Base-by-base conservation (phyloP, 2,113 vertebrate species). In the Chascanopsetta lugubris region DNA sequence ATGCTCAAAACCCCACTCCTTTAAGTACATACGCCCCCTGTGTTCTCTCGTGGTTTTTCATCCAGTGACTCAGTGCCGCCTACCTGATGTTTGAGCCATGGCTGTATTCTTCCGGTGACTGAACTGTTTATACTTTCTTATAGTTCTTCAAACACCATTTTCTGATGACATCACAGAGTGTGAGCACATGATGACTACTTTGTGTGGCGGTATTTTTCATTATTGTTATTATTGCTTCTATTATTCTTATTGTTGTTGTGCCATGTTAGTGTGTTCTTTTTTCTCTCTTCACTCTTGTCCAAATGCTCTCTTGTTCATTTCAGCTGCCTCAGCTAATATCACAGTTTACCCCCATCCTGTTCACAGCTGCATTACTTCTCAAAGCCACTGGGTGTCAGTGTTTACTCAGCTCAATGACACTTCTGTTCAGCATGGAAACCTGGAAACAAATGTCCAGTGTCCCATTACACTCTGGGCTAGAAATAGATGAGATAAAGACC, bases 371-470 rank as follows among this genome's bases (percentile, higher is more conserved):
- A 13, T 25, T 60, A 43, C 17, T 54, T 17, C 5, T 42, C 0
- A 30, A 0, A 18, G 5, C 46, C 71, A 78, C 50, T 0, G 55
- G 71, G 6, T 3, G 60, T 27, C 9, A 40, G 34, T 56, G 45
- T 58, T 57, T 20, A 3, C 3, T 40, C n/a, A 10, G 26, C 43
- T 21, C 18, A 62, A 15, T 2, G 1, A 36, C 1, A 48, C 15
- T 6, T 42, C 30, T 42, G 20, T 36, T 9, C 15, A 22, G 13
- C 15, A 26, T 47, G 22, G 29, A 12, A 65, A 50, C n/a, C n/a
- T n/a, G n/a, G n/a, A n/a, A n/a, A n/a, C n/a, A 56, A 40, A 69
- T 32, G 20, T 21, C 8, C 12, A 0, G 3, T 45, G 6, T 42
- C 38, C 6, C 38, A 42, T n/a, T 11, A n/a, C n/a, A 0, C 8